Evolutionary conservation across 2,113 vertebrate genomes (phyloP), one percentile per base, ranked within the genome.

Genomic region (Sebastes fasciatus): DNA sequence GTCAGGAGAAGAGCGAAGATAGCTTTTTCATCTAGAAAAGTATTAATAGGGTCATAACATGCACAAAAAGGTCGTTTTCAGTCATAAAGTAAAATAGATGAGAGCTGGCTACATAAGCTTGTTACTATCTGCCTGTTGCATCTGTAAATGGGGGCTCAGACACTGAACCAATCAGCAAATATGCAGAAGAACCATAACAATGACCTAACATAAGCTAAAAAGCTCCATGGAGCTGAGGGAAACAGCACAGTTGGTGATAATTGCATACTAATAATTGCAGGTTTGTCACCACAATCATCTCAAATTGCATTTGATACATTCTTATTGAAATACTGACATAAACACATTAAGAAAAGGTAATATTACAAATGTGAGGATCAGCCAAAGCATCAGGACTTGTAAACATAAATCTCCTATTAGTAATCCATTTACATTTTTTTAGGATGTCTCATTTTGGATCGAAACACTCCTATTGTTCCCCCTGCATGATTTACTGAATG

Each of bases 401-500:
- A 12, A 46, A 54, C 11, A 60, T 54, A 57, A 17, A 26, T 26
- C 17, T 51, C 8, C 7, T 9, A 19, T 45, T 66, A 26, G 55
- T 51, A 54, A 67, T 46, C 43, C 21, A 17, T 64, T 72, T 46
- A 34, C 26, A 48, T 40, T 5, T 45, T 67, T 75, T 12, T 4
- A 16, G 13, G 23, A 42, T 4, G 12, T 71, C 51, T 82, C 67
- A 57, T 21, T 71, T 71, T 72, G 60, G 54, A 71, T 13, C 11
- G 0, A 57, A 76, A 40, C 42, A 1, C 13, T 43, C 19, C 51
- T 1, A 68, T 83, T 86, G 70, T 77, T 61, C 49, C 8, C 21
- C 8, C 1, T 26, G 21, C 63, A 54, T 42, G 61, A 82, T 67
- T 70, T 46, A 78, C 2, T 78, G 76, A 65, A 79, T 51, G 78